Evolutionary conservation across 2,797 vertebrate species (phyloP).

Genomic region (Naso thynnoides): DNA sequence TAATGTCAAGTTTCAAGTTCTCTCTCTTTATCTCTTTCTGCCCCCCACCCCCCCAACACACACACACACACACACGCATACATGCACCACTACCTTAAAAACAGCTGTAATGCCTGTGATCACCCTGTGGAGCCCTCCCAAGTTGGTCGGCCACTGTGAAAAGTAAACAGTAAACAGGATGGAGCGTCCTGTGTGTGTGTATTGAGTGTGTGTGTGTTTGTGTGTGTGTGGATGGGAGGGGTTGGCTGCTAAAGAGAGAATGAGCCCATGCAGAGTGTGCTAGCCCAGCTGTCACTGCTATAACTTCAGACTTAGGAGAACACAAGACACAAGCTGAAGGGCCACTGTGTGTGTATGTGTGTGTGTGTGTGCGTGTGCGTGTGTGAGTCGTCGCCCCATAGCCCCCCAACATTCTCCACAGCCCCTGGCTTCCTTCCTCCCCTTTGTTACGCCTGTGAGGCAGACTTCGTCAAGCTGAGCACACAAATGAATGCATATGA

Average conservation of each 20-base stretch:
- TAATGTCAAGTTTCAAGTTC: too few species aligned
- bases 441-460: conserved; percentile 83
- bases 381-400: conserved; percentile 63
- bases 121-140: conserved; percentile 77
- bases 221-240: conserved; percentile 23
- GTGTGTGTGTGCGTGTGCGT: conserved; percentile 43
- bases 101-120: conserved; percentile 75
- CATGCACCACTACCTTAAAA: conserved; percentile 51
- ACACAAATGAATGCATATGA: conserved; percentile 87
- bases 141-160: conserved; percentile 79
- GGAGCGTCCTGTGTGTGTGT: conserved; percentile 71
- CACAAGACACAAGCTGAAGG: conserved; percentile 73
- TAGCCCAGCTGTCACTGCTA: conserved; percentile 83
- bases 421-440: conserved; percentile 84
- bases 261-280: conserved; percentile 75
- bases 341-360: conserved; percentile 49
- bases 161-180: conserved; percentile 86
- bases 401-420: conserved; percentile 70
- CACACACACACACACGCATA: conserved; percentile 32
- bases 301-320: conserved; percentile 74
- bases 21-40: too few species aligned
- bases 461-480: conserved; percentile 87
- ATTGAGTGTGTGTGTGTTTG: conserved; percentile 16
- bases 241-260: conserved; percentile 62
- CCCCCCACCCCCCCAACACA: too few species aligned